phyloP scores from a whole-genome alignment of 1,140 invertebrate genomes.

The Oncopodura yosiiana region DNA sequence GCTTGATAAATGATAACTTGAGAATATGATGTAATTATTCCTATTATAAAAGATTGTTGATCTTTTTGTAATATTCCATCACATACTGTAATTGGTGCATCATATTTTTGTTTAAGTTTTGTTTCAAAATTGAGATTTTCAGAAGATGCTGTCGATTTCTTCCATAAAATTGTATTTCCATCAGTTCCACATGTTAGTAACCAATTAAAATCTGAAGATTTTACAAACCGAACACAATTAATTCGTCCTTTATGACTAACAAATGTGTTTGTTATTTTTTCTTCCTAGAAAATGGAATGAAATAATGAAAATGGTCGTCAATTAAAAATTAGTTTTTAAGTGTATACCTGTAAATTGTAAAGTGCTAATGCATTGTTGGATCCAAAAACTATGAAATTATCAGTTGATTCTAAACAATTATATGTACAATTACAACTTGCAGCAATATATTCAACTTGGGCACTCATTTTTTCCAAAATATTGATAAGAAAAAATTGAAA shows the following conservation, averaged over 20 bases:
- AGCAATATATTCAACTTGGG: constrained; percentile 19
- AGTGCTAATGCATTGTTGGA: constrained; percentile 26
- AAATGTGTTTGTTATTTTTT: constrained; percentile 14
- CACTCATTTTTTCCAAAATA: constrained; percentile 4
- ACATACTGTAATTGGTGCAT: constrained; percentile 16
- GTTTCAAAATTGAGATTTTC: background rate
- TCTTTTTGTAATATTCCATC: constrained; percentile 16
- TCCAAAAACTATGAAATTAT: constrained; percentile 23
- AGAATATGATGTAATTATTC: constrained; percentile 16
- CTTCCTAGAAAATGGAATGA: constrained; percentile 12
- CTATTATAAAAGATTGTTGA: constrained; percentile 4
- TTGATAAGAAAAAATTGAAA: no score
- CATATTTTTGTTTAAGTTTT: background rate
- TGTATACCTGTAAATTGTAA: constrained; percentile 26
- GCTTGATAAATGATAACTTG: constrained; percentile 11
- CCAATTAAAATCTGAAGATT: constrained; percentile 2
- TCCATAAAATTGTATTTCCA: constrained; percentile 20
- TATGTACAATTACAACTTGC: constrained; percentile 31
- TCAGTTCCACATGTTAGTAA: constrained; percentile 10
- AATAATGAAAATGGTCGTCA: no score
- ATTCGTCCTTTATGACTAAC: constrained; percentile 22
- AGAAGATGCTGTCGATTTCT: background rate
- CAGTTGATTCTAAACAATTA: constrained; percentile 22
- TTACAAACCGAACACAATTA: constrained; percentile 28
- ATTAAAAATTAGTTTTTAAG: background rate